These are phyloP conservation scores for Dromius quadrimaculatus DNA, from an alignment of 2,888 invertebrate species.

Conservation along the genomic window DNA sequence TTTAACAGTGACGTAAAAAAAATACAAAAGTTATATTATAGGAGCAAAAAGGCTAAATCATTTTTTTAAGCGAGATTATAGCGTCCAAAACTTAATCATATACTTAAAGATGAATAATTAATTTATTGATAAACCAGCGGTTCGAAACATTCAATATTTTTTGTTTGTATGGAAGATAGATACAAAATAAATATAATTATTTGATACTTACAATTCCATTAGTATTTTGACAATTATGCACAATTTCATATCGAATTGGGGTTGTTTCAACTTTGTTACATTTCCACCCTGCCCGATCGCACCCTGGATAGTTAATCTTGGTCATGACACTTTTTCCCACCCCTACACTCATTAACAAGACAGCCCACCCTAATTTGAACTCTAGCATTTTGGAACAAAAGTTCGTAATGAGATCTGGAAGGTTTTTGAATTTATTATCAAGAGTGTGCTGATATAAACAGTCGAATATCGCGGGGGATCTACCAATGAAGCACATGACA, in stretches of 20 bases:
- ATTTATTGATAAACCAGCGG: too few relatives aligned
- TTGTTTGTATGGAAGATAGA: too few relatives aligned
- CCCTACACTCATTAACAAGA: neutral
- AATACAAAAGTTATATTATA: too few relatives aligned
- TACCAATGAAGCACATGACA: neutral
- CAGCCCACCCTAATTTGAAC: conserved; percentile 2
- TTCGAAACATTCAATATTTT: too few relatives aligned
- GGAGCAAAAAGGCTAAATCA: too few relatives aligned
- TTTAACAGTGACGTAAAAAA: too few relatives aligned
- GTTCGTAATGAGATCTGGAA: neutral
- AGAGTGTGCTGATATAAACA: conserved; percentile 2
- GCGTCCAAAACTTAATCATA: too few relatives aligned
- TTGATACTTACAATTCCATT: conserved; percentile 39
- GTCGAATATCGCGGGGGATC: neutral
- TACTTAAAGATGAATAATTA: too few relatives aligned
- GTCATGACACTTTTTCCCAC: neutral
- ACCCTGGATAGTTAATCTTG: conserved; percentile 11
- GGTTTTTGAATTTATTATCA: neutral
- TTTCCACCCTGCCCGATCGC: conserved; percentile 33
- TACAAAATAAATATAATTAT: too few relatives aligned
- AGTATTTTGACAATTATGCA: conserved; percentile 15
- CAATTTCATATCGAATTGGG: conserved; percentile 21
- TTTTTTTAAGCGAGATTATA: too few relatives aligned
- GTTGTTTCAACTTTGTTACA: conserved; percentile 19
- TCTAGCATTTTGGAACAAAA: conserved; percentile 11